Evolutionary conservation across 2,888 invertebrate species (phyloP).

Genomic region (Atethmia centrago): DNA sequence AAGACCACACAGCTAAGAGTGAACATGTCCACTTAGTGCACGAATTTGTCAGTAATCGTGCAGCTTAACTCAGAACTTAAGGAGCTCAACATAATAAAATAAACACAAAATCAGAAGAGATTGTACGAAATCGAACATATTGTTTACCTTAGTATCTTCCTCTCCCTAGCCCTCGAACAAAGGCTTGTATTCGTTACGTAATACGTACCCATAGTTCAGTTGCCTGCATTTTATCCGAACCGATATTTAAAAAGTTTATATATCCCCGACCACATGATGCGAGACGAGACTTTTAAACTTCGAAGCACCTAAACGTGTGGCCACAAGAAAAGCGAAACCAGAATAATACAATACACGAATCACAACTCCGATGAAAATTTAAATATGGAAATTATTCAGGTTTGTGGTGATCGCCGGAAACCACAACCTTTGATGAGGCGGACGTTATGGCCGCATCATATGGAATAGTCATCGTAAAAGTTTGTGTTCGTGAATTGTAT

Average conservation of each 20-base stretch:
- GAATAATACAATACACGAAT: conserved; percentile 1
- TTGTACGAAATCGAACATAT: too few relatives aligned
- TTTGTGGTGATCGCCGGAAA: conserved; percentile 41
- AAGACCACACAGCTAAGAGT: too few relatives aligned
- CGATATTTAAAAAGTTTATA: conserved; percentile 61
- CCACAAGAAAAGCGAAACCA: conserved; percentile 32
- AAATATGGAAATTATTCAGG: conserved; percentile 32
- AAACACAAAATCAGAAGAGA: too few relatives aligned
- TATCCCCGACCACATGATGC: conserved; percentile 43
- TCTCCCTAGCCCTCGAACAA: not conserved
- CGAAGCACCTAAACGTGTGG: conserved; percentile 38
- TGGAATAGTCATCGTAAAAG: conserved; percentile 44
- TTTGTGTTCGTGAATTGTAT: conserved; percentile 40
- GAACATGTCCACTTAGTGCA: too few relatives aligned
- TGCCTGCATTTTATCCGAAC: conserved; percentile 21
- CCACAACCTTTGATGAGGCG: conserved; percentile 50
- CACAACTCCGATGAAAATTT: conserved; percentile 18
- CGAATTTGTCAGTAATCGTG: too few relatives aligned
- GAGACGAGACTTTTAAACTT: conserved; percentile 40
- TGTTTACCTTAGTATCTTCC: too few relatives aligned
- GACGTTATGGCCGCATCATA: conserved; percentile 43
- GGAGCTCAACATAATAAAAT: too few relatives aligned
- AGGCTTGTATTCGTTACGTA: conserved; percentile 7
- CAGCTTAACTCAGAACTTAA: too few relatives aligned
- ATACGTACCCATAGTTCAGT: conserved; percentile 18